Base-by-base conservation (phyloP, 1,140 invertebrate genomes). In the Sycophaga agraensis region DNA sequence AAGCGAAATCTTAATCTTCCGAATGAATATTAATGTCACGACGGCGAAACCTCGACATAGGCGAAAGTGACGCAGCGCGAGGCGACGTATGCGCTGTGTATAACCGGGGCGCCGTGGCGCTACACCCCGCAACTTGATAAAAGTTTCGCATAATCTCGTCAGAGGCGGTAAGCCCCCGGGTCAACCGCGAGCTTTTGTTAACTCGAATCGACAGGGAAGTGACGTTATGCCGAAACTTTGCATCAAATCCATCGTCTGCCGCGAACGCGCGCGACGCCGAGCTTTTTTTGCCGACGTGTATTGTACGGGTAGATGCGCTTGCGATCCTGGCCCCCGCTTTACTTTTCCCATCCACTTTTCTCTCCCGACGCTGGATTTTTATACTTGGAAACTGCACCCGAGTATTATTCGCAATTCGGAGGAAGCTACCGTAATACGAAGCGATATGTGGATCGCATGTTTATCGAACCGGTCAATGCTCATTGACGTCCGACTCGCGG, bases 131-230 rank as follows among this genome's bases (percentile, higher is more conserved):
- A 48, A 48, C 50, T 61, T 61, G 40, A 61, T 51, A 61, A 61
- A 61, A 61, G 42, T 54, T 61, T 39, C 12, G 42, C 16, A 54
- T 34, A 61, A 55, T 61, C 50, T 61, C 16, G 42, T 61, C 50
- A 22, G 17, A 49, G 40, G 43, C 31, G 21, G 34, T 46, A 54
- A 60, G 50, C 40, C 43, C 40, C 34, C 31, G 24, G 37, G 59
- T 49, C 51, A 62, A 42, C 42, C 11, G 35, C 43, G 16, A 48
- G 49, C n/a, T 61, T 61, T 48, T 55, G 51, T 62, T 55, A 55
- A 62, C 22, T 46, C 35, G 53, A 55, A 62, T 40, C 48, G 59
- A 55, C 51, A 62, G 35, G 1, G 2, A 3, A 35, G 57, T 22
- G 19, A 54, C 21, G 34, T 46, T 28, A 19, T 9, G 31, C 21